These are phyloP conservation scores for Rutpela maculata DNA, from an alignment of 2,888 invertebrate genomes.

Conservation along the genomic window DNA sequence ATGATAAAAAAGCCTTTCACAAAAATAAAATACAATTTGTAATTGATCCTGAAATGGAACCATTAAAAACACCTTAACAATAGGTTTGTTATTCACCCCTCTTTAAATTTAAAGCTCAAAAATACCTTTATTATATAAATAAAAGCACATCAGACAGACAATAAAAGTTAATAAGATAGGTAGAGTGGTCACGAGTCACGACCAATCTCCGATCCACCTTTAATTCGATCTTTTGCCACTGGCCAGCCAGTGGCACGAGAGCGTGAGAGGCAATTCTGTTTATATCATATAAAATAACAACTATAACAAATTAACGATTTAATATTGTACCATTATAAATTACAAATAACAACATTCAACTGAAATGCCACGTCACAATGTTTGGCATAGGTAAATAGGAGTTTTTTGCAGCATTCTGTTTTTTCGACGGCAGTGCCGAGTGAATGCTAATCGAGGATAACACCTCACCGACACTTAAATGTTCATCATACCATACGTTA, in stretches of 20 bases:
- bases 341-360: constrained; percentile 74
- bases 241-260: constrained; percentile 57
- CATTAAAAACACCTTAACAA: constrained; percentile 68
- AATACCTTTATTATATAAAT: constrained; percentile 71
- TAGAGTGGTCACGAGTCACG: constrained; percentile 66
- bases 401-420: constrained; percentile 55
- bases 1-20: constrained; percentile 70
- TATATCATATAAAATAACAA: constrained; percentile 72
- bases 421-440: constrained; percentile 53
- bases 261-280: constrained; percentile 57
- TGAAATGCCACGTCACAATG: constrained; percentile 69
- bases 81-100: constrained; percentile 71
- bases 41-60: constrained; percentile 70
- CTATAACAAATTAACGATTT: constrained; percentile 73
- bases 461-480: constrained; percentile 50
- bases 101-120: constrained; percentile 72
- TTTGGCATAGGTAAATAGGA: constrained; percentile 68
- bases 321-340: constrained; percentile 72
- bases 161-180: constrained; percentile 66
- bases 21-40: constrained; percentile 70
- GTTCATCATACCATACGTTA: constrained; percentile 43
- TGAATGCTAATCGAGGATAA: constrained; percentile 48
- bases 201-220: constrained; percentile 71
- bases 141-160: constrained; percentile 72
- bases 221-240: constrained; percentile 67